Evolutionary conservation across 2,888 invertebrate genomes (phyloP).

Genomic region (Platycheirus albimanus): DNA sequence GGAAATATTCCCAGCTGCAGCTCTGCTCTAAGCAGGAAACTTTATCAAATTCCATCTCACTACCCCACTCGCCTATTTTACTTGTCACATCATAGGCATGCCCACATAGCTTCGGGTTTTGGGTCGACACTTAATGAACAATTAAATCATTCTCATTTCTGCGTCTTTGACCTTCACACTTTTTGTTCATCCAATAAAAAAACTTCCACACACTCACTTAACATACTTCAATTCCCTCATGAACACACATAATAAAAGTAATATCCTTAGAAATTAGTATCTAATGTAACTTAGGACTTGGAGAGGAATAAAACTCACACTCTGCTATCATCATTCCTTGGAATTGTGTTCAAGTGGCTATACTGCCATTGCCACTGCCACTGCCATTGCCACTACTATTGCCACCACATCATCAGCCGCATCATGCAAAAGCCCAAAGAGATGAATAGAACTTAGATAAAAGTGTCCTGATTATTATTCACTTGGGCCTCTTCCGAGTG

Average conservation of each 20-base stretch:
- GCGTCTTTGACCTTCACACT: conserved; percentile 54
- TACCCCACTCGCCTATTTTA: not conserved
- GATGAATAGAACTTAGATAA: conserved; percentile 72
- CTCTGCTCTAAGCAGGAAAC: too few species aligned
- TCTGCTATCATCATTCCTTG: conserved; percentile 14
- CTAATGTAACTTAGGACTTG: conserved; percentile 61
- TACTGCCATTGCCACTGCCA: too few species aligned
- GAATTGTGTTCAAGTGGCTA: conserved; percentile 57
- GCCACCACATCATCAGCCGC: conserved; percentile 8
- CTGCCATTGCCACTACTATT: too few species aligned
- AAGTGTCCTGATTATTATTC: conserved; percentile 74
- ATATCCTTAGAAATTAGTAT: conserved; percentile 70
- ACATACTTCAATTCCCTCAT: conserved; percentile 20
- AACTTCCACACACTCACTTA: conserved; percentile 24
- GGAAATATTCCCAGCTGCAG: too few species aligned
- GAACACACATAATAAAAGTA: conserved; percentile 68
- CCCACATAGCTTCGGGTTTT: conserved; percentile 14
- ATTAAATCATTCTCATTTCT: conserved; percentile 46
- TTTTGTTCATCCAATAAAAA: conserved; percentile 33
- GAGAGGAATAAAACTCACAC: conserved; percentile 53
- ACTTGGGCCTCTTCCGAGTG: conserved; percentile 69
- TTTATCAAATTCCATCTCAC: not conserved
- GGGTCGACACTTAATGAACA: conserved; percentile 22
- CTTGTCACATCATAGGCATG: not conserved
- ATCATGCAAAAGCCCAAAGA: conserved; percentile 69